Evolutionary conservation across 2,797 vertebrate species (phyloP).

Genomic region (Halcyon smyrnensis): DNA sequence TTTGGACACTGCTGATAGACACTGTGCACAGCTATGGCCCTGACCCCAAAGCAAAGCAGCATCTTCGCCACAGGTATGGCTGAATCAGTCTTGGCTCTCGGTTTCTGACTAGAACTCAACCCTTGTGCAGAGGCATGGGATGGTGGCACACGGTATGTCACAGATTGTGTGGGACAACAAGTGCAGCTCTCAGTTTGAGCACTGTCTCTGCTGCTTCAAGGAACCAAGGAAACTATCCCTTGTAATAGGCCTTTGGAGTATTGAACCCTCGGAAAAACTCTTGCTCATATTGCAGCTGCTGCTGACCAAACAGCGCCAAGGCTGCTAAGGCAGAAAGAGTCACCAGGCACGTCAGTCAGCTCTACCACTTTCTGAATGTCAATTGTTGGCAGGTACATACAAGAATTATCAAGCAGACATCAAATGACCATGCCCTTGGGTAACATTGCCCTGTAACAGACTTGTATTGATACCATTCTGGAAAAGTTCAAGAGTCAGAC

Average conservation of each 20-base stretch:
- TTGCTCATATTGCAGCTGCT: neutral
- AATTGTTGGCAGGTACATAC: neutral
- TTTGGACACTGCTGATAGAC: neutral
- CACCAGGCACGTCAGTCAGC: neutral
- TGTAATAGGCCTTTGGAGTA: neutral
- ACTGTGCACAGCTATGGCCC: neutral
- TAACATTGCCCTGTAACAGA: neutral
- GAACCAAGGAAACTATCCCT: neutral
- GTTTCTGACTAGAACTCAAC: neutral
- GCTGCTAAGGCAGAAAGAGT: neutral
- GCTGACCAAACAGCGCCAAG: neutral
- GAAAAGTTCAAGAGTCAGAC: neutral
- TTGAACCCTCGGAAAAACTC: neutral
- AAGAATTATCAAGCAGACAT: neutral
- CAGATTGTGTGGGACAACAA: neutral
- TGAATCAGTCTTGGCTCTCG: neutral
- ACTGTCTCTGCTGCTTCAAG: neutral
- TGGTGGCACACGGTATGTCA: neutral
- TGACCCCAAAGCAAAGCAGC: neutral
- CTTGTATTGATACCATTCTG: neutral
- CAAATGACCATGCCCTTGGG: neutral
- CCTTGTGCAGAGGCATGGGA: neutral
- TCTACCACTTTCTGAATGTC: neutral
- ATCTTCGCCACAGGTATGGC: neutral
- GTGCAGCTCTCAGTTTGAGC: neutral